Conservation (phyloP, 2,888 invertebrate genomes). For the Junonia oenone region DNA sequence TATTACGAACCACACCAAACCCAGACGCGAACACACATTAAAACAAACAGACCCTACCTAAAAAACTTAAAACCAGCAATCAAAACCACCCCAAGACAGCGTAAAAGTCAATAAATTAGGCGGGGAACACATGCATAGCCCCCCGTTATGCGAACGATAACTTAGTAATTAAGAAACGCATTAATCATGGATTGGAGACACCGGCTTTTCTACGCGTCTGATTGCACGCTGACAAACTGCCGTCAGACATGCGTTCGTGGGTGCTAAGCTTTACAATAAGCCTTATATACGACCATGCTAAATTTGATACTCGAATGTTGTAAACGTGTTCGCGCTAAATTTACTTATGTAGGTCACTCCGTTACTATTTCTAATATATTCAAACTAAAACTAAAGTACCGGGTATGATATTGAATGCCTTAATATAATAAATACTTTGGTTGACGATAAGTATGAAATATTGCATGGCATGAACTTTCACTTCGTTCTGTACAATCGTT, state of each 20-base stretch:
- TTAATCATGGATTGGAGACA: slow-evolving; percentile 71
- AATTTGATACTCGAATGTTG: slow-evolving; percentile 26
- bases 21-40: not conserved
- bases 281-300: slow-evolving; percentile 24
- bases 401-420: slow-evolving; percentile 11
- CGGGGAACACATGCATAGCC: slow-evolving; percentile 66
- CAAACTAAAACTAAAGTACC: slow-evolving; percentile 22
- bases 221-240: slow-evolving; percentile 71
- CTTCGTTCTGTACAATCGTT: not conserved
- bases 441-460: slow-evolving; percentile 13
- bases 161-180: slow-evolving; percentile 77
- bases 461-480: not conserved
- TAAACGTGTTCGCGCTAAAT: slow-evolving; percentile 24
- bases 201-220: slow-evolving; percentile 48
- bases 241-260: slow-evolving; percentile 59
- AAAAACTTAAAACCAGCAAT: slow-evolving; percentile 34
- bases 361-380: slow-evolving; percentile 20
- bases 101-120: slow-evolving; percentile 70
- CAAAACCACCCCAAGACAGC: slow-evolving; percentile 42
- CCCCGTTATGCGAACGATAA: slow-evolving; percentile 53
- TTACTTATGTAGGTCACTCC: slow-evolving; percentile 25
- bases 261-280: slow-evolving; percentile 43
- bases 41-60: not conserved
- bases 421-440: slow-evolving; percentile 15
- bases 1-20: not conserved